phyloP scores from a whole-genome alignment of 2,888 invertebrate genomes.

The Bedellia somnulentella region DNA sequence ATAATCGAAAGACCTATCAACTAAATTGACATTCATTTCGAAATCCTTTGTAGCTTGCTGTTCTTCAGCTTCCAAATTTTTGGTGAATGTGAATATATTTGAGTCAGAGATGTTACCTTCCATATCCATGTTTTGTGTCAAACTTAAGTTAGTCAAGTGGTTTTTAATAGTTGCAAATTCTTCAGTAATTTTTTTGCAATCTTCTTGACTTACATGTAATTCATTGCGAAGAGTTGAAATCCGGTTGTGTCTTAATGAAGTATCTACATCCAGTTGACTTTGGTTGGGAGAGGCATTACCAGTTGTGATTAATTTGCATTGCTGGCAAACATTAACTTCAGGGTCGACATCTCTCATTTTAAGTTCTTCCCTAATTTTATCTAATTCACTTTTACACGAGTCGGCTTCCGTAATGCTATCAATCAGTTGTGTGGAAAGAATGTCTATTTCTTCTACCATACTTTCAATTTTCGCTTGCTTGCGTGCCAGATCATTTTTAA shows the following conservation, averaged over 20 bases:
- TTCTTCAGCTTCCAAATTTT: constrained; percentile 15
- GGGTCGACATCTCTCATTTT: too few species aligned
- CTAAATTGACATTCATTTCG: constrained; percentile 17
- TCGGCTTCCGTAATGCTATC: constrained; percentile 61
- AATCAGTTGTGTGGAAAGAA: constrained; percentile 59
- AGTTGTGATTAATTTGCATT: not conserved
- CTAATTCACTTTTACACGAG: constrained; percentile 34
- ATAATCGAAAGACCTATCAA: constrained; percentile 23
- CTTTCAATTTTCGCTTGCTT: constrained; percentile 19
- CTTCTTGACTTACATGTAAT: constrained; percentile 38
- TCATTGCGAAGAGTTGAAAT: constrained; percentile 43
- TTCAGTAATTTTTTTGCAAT: constrained; percentile 41
- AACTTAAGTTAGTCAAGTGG: constrained; percentile 32
- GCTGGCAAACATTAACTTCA: too few species aligned
- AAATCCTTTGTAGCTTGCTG: constrained; percentile 16
- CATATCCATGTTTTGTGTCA: constrained; percentile 24
- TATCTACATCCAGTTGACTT: constrained; percentile 38
- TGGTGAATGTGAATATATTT: constrained; percentile 18
- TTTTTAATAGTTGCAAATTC: constrained; percentile 44
- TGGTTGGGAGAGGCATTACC: constrained; percentile 24
- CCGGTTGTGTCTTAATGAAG: constrained; percentile 34
- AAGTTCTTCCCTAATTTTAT: too few species aligned
- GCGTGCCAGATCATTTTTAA: too few species aligned
- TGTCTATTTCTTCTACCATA: constrained; percentile 54
- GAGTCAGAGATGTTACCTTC: constrained; percentile 31